Percentiles rank a stretch among this genome's conserved stretches.
phyloP scores from a whole-genome alignment of 2,888 invertebrate genomes.

The Ypsolopha scabrella region DNA sequence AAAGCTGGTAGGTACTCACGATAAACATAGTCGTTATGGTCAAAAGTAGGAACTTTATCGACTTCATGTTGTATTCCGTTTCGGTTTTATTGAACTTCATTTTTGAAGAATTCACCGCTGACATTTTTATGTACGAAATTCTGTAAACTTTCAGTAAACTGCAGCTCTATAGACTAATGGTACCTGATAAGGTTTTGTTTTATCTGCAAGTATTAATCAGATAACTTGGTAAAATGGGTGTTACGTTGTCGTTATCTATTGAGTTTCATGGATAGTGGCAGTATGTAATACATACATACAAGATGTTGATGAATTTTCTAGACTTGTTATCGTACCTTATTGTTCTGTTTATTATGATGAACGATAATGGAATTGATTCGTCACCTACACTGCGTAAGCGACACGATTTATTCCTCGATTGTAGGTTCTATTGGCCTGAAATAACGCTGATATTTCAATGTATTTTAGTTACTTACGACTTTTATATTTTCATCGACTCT shows the following conservation, averaged over 20 bases:
- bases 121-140: background rate
- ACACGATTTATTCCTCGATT: no score
- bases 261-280: background rate
- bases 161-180: background rate
- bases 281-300: no score
- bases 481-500: no score
- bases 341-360: no score
- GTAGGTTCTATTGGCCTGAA: no score
- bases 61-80: slow-evolving; percentile 58
- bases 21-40: slow-evolving; percentile 59
- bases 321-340: no score
- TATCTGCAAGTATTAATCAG: background rate
- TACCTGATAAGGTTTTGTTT: slow-evolving; percentile 4
- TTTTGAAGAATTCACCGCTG: slow-evolving; percentile 20
- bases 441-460: no score
- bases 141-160: background rate
- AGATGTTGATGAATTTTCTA: no score
- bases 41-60: slow-evolving; percentile 52
- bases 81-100: slow-evolving; percentile 51
- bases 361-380: no score
- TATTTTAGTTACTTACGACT: no score
- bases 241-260: background rate
- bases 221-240: background rate
- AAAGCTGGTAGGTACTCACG: slow-evolving; percentile 43
- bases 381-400: no score